Percentiles rank a stretch among this genome's conserved stretches.
phyloP scores from a whole-genome alignment of 2,797 vertebrate genomes.

The Varecia variegata region DNA sequence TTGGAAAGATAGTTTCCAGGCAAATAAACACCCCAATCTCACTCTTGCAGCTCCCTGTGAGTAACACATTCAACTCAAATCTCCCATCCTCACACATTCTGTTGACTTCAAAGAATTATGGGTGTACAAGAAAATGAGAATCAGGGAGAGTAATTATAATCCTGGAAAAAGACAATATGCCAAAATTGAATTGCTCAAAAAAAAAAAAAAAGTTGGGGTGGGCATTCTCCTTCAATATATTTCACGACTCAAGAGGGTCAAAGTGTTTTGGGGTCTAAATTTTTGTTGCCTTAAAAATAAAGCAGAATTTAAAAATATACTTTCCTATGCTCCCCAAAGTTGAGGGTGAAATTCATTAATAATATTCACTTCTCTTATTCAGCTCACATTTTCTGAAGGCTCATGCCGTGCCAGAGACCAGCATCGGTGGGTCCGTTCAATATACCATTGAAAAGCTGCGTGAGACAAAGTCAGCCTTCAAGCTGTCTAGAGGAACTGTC shows the following conservation, averaged over 20 bases:
- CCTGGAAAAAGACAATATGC: conserved; percentile 54
- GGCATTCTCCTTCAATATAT: background rate
- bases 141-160: conserved; percentile 65
- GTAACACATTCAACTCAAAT: conserved; percentile 57
- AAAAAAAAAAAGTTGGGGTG: background rate
- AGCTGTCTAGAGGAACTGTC: background rate
- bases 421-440: background rate
- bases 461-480: background rate
- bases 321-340: background rate
- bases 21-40: conserved; percentile 77
- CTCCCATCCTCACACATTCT: conserved; percentile 52
- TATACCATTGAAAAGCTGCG: background rate
- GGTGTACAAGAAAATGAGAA: conserved; percentile 69
- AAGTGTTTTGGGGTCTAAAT: conserved; percentile 47
- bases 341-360: background rate
- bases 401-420: background rate
- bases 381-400: conserved; percentile 36
- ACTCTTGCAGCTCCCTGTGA: conserved; percentile 54
- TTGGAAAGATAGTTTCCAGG: conserved; percentile 69
- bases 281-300: conserved; percentile 60
- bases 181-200: conserved; percentile 11
- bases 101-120: conserved; percentile 71
- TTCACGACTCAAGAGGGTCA: conserved; percentile 34
- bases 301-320: conserved; percentile 16
- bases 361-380: conserved; percentile 26